A percentile compares a stretch with the other conserved stretches of the same genome.
Conservation (phyloP, 35 echinoderm and acorn worm genomes). For the Apostichopus japonicus region DNA sequence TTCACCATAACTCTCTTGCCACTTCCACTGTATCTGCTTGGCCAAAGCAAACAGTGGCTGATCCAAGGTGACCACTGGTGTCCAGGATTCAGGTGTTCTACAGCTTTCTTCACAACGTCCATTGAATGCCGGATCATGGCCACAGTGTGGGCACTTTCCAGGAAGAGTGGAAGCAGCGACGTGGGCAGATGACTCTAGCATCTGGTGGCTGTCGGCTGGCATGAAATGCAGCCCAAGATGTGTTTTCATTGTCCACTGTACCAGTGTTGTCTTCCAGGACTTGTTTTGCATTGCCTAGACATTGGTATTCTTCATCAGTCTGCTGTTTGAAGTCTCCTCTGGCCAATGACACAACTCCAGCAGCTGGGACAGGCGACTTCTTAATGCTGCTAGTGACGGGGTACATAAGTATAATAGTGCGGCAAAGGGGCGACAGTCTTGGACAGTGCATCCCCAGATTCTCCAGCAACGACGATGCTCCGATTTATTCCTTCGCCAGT, state of each 20-base stretch:
- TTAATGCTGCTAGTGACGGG: neutral
- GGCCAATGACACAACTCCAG: neutral
- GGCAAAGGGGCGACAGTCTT: slow-evolving; percentile 51
- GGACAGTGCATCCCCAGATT: slow-evolving; percentile 20
- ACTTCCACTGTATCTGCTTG: slow-evolving; percentile 70
- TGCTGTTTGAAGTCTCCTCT: no score
- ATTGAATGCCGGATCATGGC: slow-evolving; percentile 61
- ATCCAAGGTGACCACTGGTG: slow-evolving; percentile 52
- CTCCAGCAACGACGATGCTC: slow-evolving; percentile 37
- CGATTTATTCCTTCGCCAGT: slow-evolving; percentile 54
- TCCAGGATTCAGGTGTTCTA: slow-evolving; percentile 64
- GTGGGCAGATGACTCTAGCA: neutral
- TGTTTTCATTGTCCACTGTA: no score
- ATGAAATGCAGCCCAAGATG: no score
- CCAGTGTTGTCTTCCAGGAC: no score
- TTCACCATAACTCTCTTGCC: slow-evolving; percentile 42
- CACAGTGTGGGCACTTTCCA: neutral
- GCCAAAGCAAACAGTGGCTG: slow-evolving; percentile 63
- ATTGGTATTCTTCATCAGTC: no score
- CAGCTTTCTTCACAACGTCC: slow-evolving; percentile 15
- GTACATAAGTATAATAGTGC: slow-evolving; percentile 55
- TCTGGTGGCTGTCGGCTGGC: no score
- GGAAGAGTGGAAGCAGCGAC: neutral
- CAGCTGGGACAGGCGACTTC: neutral
- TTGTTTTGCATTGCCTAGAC: no score